A percentile compares a stretch with the other conserved stretches of the same genome.
These are phyloP conservation scores for Aphaenogaster rudis DNA, from an alignment of 1,140 invertebrate species.

Conservation along the genomic window DNA sequence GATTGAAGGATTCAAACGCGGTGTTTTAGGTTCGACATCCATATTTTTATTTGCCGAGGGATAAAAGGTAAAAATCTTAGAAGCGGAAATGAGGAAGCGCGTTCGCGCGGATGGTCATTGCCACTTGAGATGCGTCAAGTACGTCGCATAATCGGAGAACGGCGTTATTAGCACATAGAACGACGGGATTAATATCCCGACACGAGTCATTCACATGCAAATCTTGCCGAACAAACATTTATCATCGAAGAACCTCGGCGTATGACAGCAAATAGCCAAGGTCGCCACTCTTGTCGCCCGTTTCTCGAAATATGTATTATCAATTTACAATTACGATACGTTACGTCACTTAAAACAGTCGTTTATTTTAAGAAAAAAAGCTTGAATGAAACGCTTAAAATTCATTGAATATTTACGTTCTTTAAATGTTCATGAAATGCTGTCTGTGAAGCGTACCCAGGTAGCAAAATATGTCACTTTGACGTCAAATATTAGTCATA, in stretches of 20 bases:
- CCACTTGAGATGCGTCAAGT: slow-evolving; percentile 28
- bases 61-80: not conserved
- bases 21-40: not conserved
- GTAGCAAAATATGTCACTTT: too few species aligned
- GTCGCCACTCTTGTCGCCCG: not conserved
- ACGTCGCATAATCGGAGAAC: slow-evolving; percentile 4
- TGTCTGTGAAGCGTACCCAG: not conserved
- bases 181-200: slow-evolving; percentile 4
- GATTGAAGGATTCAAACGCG: not conserved
- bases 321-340: not conserved
- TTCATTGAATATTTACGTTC: not conserved
- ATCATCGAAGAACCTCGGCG: slow-evolving; percentile 46
- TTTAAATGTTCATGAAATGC: not conserved
- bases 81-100: not conserved
- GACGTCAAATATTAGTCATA: too few species aligned
- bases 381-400: not conserved
- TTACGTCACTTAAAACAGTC: not conserved
- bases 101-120: not conserved
- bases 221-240: slow-evolving; percentile 40
- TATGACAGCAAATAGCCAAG: slow-evolving; percentile 25
- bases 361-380: not conserved
- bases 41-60: not conserved
- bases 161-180: slow-evolving; percentile 34
- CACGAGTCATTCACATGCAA: slow-evolving; percentile 47
- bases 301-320: not conserved